Evolutionary conservation across 1,140 invertebrate genomes (phyloP).

Genomic region (Hylaeus anthracinus): DNA sequence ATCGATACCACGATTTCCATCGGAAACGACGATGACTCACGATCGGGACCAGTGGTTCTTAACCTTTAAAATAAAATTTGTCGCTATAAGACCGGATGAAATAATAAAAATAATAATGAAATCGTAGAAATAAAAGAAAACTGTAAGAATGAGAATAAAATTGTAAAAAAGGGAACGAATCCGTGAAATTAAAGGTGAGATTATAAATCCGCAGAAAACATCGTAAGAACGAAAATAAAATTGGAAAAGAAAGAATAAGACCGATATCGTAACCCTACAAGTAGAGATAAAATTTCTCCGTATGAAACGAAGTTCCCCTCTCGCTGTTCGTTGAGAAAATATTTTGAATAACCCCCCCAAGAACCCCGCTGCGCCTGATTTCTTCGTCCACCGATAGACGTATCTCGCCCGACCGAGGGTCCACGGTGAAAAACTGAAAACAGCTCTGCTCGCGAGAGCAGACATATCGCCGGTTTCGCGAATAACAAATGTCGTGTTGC

Average conservation of each 20-base stretch:
- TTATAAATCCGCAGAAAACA: too few relatives aligned
- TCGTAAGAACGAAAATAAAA: too few relatives aligned
- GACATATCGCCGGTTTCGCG: not conserved
- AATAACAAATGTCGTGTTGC: not conserved
- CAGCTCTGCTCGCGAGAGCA: not conserved
- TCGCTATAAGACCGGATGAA: too few relatives aligned
- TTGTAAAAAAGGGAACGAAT: too few relatives aligned
- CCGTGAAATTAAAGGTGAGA: too few relatives aligned
- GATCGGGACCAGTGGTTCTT: not conserved
- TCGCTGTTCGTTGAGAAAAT: not conserved
- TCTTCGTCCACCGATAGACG: constrained; percentile 9
- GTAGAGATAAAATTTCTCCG: too few relatives aligned
- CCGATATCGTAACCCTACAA: too few relatives aligned
- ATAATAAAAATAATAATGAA: too few relatives aligned
- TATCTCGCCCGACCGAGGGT: not conserved
- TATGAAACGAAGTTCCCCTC: too few relatives aligned
- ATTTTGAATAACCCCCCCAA: not conserved
- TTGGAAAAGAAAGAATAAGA: too few relatives aligned
- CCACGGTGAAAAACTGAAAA: not conserved
- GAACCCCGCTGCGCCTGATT: not conserved
- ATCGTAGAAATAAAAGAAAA: not conserved
- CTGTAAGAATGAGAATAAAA: too few relatives aligned
- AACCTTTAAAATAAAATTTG: too few relatives aligned
- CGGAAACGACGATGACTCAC: constrained; percentile 3
- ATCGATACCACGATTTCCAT: constrained; percentile 23